Percentiles rank a stretch among this genome's conserved stretches.
Evolutionary conservation across 2,888 invertebrate genomes (phyloP).

Genomic region (Brassicogethes aeneus): DNA sequence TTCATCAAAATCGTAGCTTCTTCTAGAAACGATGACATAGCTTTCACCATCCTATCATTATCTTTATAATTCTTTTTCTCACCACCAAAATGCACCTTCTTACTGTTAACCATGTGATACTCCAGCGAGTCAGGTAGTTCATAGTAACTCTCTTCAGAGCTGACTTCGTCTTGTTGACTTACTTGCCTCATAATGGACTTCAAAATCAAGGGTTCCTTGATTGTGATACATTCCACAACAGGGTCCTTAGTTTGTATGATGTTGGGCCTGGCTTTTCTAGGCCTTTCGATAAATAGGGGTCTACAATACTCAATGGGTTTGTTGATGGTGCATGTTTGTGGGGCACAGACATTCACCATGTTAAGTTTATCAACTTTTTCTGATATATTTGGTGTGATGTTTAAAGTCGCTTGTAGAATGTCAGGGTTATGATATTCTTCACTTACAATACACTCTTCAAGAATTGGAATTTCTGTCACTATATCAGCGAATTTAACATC

Average conservation of each 20-base stretch:
- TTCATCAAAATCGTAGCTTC: conserved; percentile 38
- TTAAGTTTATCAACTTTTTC: conserved; percentile 15
- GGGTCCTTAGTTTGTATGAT: conserved; percentile 11
- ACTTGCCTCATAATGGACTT: conserved; percentile 27
- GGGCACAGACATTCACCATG: conserved; percentile 25
- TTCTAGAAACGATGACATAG: conserved; percentile 39
- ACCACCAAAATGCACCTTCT: conserved; percentile 6
- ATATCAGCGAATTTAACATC: neutral
- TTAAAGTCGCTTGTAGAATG: neutral
- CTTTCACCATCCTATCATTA: conserved; percentile 31
- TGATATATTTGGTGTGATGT: conserved; percentile 5
- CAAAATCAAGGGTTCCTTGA: conserved; percentile 25
- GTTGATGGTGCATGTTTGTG: conserved; percentile 22
- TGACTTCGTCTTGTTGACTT: conserved; percentile 1
- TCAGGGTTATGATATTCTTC: neutral
- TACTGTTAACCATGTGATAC: conserved; percentile 22
- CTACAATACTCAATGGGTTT: conserved; percentile 16
- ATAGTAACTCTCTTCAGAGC: conserved; percentile 10
- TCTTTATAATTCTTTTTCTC: conserved; percentile 13
- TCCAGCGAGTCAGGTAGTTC: conserved; percentile 27
- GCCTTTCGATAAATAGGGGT: conserved; percentile 20
- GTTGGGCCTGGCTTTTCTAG: conserved; percentile 13
- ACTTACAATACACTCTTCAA: neutral
- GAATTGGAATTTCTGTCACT: neutral
- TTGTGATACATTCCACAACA: conserved; percentile 16